Percentiles rank a stretch among this genome's conserved stretches.
Evolutionary conservation across 1,140 invertebrate genomes (phyloP).

Genomic region (Drosophila prosaltans): DNA sequence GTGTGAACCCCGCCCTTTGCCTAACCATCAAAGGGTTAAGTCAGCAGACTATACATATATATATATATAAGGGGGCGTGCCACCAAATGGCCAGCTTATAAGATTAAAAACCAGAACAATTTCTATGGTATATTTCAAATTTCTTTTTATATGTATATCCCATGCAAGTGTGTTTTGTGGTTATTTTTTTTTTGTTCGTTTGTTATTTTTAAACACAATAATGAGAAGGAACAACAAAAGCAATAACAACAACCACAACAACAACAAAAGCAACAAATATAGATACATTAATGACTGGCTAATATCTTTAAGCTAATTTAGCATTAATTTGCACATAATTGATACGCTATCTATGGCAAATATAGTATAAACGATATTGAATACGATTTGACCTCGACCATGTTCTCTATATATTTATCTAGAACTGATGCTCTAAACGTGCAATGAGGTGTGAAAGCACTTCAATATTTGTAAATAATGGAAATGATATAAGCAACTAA

Average conservation of each 20-base stretch:
- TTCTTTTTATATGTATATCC: constrained; percentile 12
- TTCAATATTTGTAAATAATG: constrained; percentile 50
- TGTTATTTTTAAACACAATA: background rate
- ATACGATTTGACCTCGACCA: background rate
- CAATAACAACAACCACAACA: background rate
- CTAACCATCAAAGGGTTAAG: constrained; percentile 39
- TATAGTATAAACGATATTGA: constrained; percentile 19
- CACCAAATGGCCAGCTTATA: constrained; percentile 32
- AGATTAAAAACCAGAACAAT: constrained; percentile 44
- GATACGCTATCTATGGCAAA: constrained; percentile 17
- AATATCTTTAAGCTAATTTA: constrained; percentile 50
- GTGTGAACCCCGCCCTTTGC: background rate
- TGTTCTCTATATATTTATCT: background rate
- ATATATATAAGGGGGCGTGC: constrained; percentile 23
- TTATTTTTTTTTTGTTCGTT: background rate
- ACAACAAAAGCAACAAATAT: constrained; percentile 5
- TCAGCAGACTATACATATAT: background rate
- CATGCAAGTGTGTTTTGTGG: background rate
- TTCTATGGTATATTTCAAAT: background rate
- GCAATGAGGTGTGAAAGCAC: constrained; percentile 42
- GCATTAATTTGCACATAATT: constrained; percentile 64
- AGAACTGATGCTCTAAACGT: constrained; percentile 26
- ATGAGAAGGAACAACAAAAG: constrained; percentile 29
- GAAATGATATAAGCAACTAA: constrained; percentile 7
- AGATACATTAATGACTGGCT: constrained; percentile 24